These are phyloP conservation scores for Taeniopygia guttata DNA, from an alignment of 2,797 vertebrate species.

Conservation along the genomic window DNA sequence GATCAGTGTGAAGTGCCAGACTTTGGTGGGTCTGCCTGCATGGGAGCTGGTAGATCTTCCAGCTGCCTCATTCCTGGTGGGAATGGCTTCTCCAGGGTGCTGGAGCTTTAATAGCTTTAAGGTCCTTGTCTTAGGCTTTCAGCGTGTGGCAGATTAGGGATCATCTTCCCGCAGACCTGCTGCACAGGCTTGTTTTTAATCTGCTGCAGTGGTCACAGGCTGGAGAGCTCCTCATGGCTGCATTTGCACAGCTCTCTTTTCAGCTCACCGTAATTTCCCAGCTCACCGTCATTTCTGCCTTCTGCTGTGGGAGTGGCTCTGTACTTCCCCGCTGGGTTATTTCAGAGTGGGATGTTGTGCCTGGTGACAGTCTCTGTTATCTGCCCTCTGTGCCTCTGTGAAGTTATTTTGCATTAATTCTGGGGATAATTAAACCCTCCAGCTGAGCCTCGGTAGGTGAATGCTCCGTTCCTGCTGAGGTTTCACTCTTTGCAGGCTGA, in stretches of 20 bases:
- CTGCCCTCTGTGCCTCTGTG: not conserved
- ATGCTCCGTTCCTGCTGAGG: not conserved
- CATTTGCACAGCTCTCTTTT: not conserved
- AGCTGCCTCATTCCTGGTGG: not conserved
- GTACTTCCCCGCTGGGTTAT: rapidly evolving
- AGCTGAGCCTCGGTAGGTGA: not conserved
- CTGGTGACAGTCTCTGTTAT: not conserved
- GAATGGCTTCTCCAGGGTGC: not conserved
- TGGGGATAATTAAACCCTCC: not conserved
- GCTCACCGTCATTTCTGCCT: not conserved
- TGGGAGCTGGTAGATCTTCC: not conserved
- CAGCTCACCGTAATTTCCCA: not conserved
- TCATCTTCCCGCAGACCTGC: not conserved
- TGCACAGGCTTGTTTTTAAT: not conserved
- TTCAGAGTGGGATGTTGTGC: not conserved
- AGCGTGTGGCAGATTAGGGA: not conserved
- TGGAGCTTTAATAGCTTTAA: not conserved
- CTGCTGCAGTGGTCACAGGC: not conserved
- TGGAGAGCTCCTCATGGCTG: not conserved
- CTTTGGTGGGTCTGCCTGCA: not conserved
- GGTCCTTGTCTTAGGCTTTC: not conserved
- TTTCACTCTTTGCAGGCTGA: not conserved
- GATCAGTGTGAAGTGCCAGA: not conserved
- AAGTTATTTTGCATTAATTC: rapidly evolving
- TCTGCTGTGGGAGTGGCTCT: rapidly evolving